Base-by-base conservation (phyloP, 1,140 invertebrate genomes). In the Sarcophaga bullata region DNA sequence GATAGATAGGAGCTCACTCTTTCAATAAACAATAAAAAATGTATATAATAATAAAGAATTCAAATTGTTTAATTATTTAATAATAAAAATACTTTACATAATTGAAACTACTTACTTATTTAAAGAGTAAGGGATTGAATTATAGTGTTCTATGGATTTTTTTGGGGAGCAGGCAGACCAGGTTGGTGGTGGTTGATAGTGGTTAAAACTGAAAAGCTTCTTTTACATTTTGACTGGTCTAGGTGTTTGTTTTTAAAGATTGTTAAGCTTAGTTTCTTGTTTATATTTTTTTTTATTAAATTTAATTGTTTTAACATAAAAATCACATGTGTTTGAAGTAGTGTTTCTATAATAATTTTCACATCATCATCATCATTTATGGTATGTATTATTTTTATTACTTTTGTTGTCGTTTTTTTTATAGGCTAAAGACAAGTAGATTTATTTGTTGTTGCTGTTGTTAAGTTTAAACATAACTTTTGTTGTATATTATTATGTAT, bases 321-420 rank as follows among this genome's bases (percentile, higher is more conserved):
- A 68, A 68, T 68, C 62, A 68, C 62, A 68, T 68, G 25, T 37
- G 25, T 68, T 68, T 68, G 62, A 68, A 68, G 62, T 68, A 68
- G 62, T 68, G 62, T 68, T 68, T 68, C 25, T 37, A 37, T 37
- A 37, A 37, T 37, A 37, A 37, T 37, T 68, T 58, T 58, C 13
- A 5, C 7, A n/a, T 58, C 54, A 15, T n/a, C n/a, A 58, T 58
- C n/a, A 15, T 13, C 13, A 58, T 15, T 58, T 58, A n/a, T 58
- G 54, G 54, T 58, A 13, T 58, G 54, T 58, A 58, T 58, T n/a
- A 58, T 58, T 58, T 58, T 58, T 58, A 58, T 58, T 37, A 37
- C 25, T 37, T 37, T 37, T 37, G 25, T 37, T 37, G 25, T 37
- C 4, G 25, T 4, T 37, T 37, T 37, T 37, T 37, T 37, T 37